Evolutionary conservation across 2,797 vertebrate species (phyloP).

Genomic region (Eulemur mongoz): DNA sequence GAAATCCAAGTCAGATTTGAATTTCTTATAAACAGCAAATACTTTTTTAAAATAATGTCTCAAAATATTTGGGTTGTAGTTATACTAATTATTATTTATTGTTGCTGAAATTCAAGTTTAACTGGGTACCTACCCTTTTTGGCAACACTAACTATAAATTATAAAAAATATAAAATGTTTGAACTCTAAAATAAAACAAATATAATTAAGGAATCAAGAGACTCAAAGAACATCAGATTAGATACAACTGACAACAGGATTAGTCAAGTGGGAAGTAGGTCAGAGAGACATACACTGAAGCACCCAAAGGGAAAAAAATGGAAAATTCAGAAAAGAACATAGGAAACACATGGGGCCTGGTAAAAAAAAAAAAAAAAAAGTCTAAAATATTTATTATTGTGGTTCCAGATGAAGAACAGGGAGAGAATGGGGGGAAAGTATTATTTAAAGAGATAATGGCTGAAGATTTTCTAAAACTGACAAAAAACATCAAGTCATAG

Average conservation of each 20-base stretch:
- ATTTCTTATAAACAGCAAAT: not conserved
- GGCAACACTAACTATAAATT: not conserved
- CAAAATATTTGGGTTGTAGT: not conserved
- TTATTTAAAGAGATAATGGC: too few relatives aligned
- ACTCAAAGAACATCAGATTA: not conserved
- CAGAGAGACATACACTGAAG: not conserved
- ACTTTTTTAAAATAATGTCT: not conserved
- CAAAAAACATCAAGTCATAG: too few relatives aligned
- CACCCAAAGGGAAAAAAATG: not conserved
- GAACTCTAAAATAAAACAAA: not conserved
- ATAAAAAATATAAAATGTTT: not conserved
- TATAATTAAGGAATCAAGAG: not conserved
- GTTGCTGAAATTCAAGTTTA: not conserved
- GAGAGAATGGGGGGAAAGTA: too few relatives aligned
- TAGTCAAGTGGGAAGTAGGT: not conserved
- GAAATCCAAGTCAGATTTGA: not conserved
- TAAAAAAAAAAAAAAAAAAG: too few relatives aligned
- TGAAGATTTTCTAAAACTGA: too few relatives aligned
- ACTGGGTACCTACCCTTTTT: accelerated
- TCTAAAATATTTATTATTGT: too few relatives aligned
- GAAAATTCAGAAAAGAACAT: not conserved
- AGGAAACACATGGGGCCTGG: not conserved
- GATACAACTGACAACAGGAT: not conserved
- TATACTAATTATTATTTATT: not conserved
- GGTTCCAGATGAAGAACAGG: too few relatives aligned